Base-by-base conservation (phyloP, 2,113 vertebrate genomes). In the Vireo altiloquus region DNA sequence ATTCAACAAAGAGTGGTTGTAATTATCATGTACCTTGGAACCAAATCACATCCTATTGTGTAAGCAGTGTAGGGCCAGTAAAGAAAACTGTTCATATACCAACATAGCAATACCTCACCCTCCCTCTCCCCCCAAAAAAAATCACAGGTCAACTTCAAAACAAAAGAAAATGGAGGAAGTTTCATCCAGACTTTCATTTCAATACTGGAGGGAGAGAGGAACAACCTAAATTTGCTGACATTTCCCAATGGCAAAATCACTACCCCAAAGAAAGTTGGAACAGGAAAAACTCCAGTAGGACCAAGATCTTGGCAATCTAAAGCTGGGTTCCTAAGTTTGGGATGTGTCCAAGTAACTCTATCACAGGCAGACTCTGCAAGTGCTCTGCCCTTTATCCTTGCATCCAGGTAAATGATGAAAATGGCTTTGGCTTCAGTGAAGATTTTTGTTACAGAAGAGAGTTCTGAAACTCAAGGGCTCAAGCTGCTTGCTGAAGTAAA, bases 241-340 rank as follows among this genome's bases (percentile, higher is more conserved):
- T 46, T 54, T 52, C 37, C 60, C 59, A 40, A 11, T 3, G 7
- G 27, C 54, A 64, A 66, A 77, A 40, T 12, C 37, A 50, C 5
- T 28, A 44, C 10, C 23, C 11, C 0, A 0, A 6, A 61, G 37
- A 42, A 14, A 52, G 15, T 15, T 0, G 2, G 24, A 70, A 25
- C 5, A 6, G 27, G 11, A 21, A 52, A 59, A 35, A 21, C 42
- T 69, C 22, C 85, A 30, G 39, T 13, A 60, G 64, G 31, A 49
- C 11, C 5, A 31, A 64, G 11, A 47, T n/a, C 56, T 6, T 47
- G 23, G 54, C n/a, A 75, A n/a, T 37, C 39, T 60, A 13, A 50
- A 69, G 16, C 39, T 8, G 21, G 23, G 33, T 46, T 66, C 52
- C 81, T n/a, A 15, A 42, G 2, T 27, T 5, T 78, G 49, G 35